A percentile compares a stretch with the other conserved stretches of the same genome.
phyloP scores from a whole-genome alignment of 2,113 vertebrate species.

The Cricetomys ansorgei region DNA sequence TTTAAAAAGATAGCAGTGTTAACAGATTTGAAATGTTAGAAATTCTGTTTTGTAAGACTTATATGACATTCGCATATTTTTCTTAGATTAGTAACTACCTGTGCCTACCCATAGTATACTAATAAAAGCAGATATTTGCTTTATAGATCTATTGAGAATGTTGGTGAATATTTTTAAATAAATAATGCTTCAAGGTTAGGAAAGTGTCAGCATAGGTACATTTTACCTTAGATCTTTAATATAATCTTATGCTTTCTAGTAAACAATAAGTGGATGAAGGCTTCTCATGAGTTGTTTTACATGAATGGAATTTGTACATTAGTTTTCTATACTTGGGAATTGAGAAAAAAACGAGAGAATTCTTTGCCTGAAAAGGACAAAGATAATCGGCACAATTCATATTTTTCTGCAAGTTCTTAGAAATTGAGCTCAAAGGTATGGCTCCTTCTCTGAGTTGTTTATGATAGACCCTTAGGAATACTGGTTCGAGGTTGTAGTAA shows the following conservation, averaged over 20 bases:
- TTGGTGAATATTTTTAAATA: constrained; percentile 41
- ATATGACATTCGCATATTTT: constrained; percentile 25
- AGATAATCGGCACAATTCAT: constrained; percentile 57
- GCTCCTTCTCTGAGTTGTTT: constrained; percentile 10
- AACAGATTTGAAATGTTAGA: constrained; percentile 44
- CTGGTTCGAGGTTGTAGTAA: neutral
- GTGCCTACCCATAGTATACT: neutral
- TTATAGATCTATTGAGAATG: constrained; percentile 22
- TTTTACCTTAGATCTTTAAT: constrained; percentile 57
- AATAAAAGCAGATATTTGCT: constrained; percentile 42
- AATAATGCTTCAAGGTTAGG: constrained; percentile 1
- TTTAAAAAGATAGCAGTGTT: constrained; percentile 33
- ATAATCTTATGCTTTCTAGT: constrained; percentile 2
- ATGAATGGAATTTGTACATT: constrained; percentile 64
- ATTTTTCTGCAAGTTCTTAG: constrained; percentile 55
- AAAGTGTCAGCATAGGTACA: neutral
- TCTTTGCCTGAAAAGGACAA: constrained; percentile 46
- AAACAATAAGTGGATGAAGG: constrained; percentile 2
- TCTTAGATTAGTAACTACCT: neutral
- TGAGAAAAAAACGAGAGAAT: constrained; percentile 50
- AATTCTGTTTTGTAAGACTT: constrained; percentile 25
- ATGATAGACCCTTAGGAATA: neutral
- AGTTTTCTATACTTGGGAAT: constrained; percentile 48
- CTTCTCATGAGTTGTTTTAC: constrained; percentile 70
- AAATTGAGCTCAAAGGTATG: constrained; percentile 20